Base-by-base conservation (phyloP, 2,888 invertebrate species). In the Mythimna lalbum region DNA sequence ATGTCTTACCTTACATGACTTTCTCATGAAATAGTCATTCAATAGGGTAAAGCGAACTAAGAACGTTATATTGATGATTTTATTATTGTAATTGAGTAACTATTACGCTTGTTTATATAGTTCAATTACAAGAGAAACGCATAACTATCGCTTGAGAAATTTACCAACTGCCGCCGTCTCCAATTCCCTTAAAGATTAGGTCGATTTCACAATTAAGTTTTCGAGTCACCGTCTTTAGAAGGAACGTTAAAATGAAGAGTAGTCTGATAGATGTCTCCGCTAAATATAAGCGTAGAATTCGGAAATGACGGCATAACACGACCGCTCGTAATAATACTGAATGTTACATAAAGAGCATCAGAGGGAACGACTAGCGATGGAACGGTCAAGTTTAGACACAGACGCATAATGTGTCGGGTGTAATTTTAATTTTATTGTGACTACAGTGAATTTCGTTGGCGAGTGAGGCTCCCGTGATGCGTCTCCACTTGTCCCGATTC, bases 231-330 rank as follows among this genome's bases (percentile, higher is more conserved):
- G 14, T 33, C 10, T 39, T 14, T 17, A 39, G 9, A 49, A 52
- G 9, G 6, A 14, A 49, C 39, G 50, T 62, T 57, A 39, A 39
- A 64, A 59, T 52, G 39, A 36, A 63, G 2, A 63, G 31, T n/a
- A 53, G 33, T 62, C 31, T 76, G 21, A 65, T 65, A 62, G 62
- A 59, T 62, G 62, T 77, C 62, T 39, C 17, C 43, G n/a, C 57
- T 77, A 65, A 65, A 77, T 72, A 47, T 73, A 64, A 53, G 36
- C 33, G 19, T 10, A 50, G 53, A 63, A 78, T 76, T 76, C 78
- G 53, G 76, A 78, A 73, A 78, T 76, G 62, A 76, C 62, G 39
- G 23, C 78, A 33, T 2, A 71, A 53, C 36, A 53, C n/a, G 49
- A 50, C 21, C 21, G 39, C 27, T 52, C 23, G 33, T 64, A 49